A percentile compares a stretch with the other conserved stretches of the same genome.
These are phyloP conservation scores for Machimus atricapillus DNA, from an alignment of 2,888 invertebrate species.

Conservation along the genomic window DNA sequence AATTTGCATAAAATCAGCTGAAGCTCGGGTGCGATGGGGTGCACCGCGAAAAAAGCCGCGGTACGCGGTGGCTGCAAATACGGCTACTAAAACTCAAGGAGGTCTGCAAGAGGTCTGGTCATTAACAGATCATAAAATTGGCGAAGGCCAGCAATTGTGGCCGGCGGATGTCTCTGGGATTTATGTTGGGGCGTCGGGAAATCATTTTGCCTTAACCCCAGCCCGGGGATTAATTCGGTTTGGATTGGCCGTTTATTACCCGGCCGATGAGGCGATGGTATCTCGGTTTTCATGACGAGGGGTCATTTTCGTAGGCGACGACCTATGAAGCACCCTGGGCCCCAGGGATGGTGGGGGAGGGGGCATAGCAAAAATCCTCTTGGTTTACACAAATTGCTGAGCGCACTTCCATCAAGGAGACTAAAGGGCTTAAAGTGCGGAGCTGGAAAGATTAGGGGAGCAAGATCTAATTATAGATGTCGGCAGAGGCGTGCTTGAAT, in stretches of 20 bases:
- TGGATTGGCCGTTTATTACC: slow-evolving; percentile 13
- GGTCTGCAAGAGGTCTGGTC: not conserved
- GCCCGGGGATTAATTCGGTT: not conserved
- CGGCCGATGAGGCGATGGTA: not conserved
- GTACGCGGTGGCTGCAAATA: not conserved
- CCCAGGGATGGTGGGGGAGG: not conserved
- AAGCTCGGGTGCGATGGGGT: not conserved
- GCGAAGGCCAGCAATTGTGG: not conserved
- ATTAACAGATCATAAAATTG: slow-evolving; percentile 22
- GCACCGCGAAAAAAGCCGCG: not conserved
- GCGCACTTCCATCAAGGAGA: not conserved
- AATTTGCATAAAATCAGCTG: not conserved
- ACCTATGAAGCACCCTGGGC: not conserved
- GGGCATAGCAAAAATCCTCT: not conserved
- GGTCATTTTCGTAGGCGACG: slow-evolving; percentile 17
- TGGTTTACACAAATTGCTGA: not conserved
- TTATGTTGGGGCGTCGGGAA: not conserved
- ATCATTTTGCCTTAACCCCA: not conserved
- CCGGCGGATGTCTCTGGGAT: not conserved
- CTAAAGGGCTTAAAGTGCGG: slow-evolving; percentile 18
- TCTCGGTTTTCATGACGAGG: not conserved
- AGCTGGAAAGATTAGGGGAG: not conserved
- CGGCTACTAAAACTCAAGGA: not conserved
- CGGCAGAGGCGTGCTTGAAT: slow-evolving; percentile 23
- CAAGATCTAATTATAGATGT: slow-evolving; percentile 32